Conservation (phyloP, 1,140 invertebrate genomes). For the Rhagoletis pomonella region DNA sequence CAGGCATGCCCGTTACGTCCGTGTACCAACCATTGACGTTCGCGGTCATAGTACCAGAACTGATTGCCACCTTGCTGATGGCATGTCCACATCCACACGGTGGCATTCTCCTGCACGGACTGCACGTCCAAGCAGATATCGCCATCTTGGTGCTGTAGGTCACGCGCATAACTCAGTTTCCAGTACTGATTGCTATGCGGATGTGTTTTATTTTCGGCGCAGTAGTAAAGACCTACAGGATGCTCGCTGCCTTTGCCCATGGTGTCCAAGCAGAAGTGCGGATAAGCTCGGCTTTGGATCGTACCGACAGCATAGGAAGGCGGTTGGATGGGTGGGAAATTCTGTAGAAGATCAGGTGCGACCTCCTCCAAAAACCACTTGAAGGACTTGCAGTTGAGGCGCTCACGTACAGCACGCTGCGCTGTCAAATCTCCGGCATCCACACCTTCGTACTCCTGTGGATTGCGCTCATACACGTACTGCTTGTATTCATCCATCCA, state of each 20-base stretch:
- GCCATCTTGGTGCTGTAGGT: constrained; percentile 80
- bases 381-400: constrained; percentile 86
- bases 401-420: constrained; percentile 80
- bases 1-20: constrained; percentile 80
- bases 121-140: constrained; percentile 86
- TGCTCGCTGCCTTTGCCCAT: constrained; percentile 80
- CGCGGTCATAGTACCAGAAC: constrained; percentile 84
- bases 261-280: constrained; percentile 86
- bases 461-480: constrained; percentile 81
- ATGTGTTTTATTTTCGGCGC: constrained; percentile 62
- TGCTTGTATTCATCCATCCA: constrained; percentile 94
- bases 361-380: constrained; percentile 90
- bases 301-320: constrained; percentile 82
- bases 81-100: constrained; percentile 83
- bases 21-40: constrained; percentile 81
- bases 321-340: constrained; percentile 87
- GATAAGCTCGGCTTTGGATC: constrained; percentile 80
- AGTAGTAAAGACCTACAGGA: constrained; percentile 76
- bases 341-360: constrained; percentile 84
- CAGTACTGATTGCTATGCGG: constrained; percentile 67
- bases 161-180: constrained; percentile 80
- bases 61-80: constrained; percentile 87
- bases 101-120: constrained; percentile 77
- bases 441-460: constrained; percentile 78
- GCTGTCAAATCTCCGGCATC: constrained; percentile 82